These are phyloP conservation scores for Prorops nasuta DNA, from an alignment of 1,140 invertebrate species.

Conservation along the genomic window DNA sequence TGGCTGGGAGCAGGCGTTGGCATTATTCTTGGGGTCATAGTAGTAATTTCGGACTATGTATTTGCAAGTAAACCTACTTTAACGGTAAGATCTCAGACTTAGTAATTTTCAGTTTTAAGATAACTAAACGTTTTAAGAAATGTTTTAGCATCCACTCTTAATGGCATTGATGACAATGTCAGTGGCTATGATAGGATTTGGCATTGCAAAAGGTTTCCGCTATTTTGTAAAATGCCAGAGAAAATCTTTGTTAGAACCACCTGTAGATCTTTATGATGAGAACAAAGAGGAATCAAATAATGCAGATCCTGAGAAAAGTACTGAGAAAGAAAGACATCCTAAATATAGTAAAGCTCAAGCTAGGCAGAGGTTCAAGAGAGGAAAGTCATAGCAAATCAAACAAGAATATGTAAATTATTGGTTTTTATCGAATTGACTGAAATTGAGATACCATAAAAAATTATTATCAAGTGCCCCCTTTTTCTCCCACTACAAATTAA, in stretches of 20 bases:
- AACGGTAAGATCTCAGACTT: constrained; percentile 55
- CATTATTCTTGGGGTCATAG: constrained; percentile 67
- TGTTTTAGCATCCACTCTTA: constrained; percentile 61
- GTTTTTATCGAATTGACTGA: neutral
- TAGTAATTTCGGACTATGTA: constrained; percentile 71
- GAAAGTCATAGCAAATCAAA: constrained; percentile 54
- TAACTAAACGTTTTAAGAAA: neutral
- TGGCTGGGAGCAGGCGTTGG: constrained; percentile 75
- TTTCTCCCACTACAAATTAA: neutral
- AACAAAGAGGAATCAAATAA: constrained; percentile 36
- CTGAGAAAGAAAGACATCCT: constrained; percentile 44
- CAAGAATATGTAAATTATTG: neutral
- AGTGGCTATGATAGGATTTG: constrained; percentile 63
- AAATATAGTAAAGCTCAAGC: constrained; percentile 71
- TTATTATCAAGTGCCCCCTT: neutral
- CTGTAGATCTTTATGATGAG: constrained; percentile 50
- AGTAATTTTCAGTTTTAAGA: constrained; percentile 6
- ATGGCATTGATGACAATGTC: constrained; percentile 62
- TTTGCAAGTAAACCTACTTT: constrained; percentile 67
- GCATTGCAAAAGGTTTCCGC: constrained; percentile 57
- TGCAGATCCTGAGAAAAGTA: constrained; percentile 34
- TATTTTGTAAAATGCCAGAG: constrained; percentile 60
- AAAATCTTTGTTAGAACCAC: constrained; percentile 58
- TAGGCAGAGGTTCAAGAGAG: constrained; percentile 67
- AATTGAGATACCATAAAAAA: neutral